Base-by-base conservation (phyloP, 1,140 invertebrate genomes). In the Megalonaias nervosa region DNA sequence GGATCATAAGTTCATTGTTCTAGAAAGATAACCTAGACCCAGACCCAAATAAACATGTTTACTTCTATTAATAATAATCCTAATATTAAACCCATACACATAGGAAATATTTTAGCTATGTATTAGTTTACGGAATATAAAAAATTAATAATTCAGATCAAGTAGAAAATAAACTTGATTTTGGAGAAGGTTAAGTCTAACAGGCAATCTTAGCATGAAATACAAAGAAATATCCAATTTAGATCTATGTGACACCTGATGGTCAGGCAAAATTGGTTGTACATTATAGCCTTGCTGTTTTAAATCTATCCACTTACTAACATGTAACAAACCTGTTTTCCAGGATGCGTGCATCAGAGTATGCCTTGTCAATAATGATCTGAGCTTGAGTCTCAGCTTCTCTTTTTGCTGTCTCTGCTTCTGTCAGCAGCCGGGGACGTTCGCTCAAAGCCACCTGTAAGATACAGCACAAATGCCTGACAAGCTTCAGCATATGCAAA, bases 341-440 rank as follows among this genome's bases (percentile, higher is more conserved):
- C 31, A 85, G 70, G 48, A 89, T 89, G n/a, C 84, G 83, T 17
- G 86, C 81, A 67, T 88, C 82, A 6, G 86, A 87, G 19, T 80
- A 66, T 16, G 88, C 86, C 68, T 85, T 86, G 38, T 88, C 81
- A 19, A 85, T 61, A 31, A 85, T 87, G 61, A 89, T 89, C 60
- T 83, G 58, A 4, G 83, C 81, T 67, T 86, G 82, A 9, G 86
- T 85, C 68, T 85, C 83, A 16, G 88, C 88, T 71, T 89, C 84
- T 67, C 74, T 77, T 68, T 81, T 84, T 60, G 80, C 81, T 23
- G 87, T 89, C 21, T 85, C 73, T 14, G 75, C 75, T 60, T 78
- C 76, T 9, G 76, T 78, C 17, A 78, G 65, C 14, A 78, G 60
- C 21, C 76, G 55, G 1, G 76, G 76, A 57, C 66, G 59, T 65